Evolutionary conservation across 2,113 vertebrate genomes (phyloP), one percentile per base, ranked within the genome.

Genomic region (Caretta caretta): DNA sequence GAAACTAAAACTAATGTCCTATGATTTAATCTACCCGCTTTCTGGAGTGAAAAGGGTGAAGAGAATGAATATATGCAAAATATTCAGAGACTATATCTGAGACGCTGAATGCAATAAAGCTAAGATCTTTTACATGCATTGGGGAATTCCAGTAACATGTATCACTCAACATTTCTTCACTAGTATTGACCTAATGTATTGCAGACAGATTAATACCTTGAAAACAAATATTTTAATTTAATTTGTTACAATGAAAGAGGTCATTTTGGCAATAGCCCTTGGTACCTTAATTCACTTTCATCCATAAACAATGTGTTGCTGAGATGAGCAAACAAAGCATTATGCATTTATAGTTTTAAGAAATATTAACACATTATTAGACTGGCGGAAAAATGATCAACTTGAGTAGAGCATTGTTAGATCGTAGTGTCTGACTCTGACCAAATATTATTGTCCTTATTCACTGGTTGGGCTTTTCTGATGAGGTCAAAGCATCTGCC

Each of bases 151-250:
- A 94, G 25, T 27, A 83, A 86, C 2, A 49, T 5, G 2, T 38
- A 54, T 86, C 29, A 90, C 69, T 59, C 56, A 56, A 53, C 8
- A 14, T 93, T 62, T 24, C 22, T 49, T 90, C 46, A n/a, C 5
- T 90, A 10, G 24, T 46, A 2, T 1, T 57, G 8, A n/a, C 5
- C 16, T 17, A 83, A 6, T 29, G 7, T 65, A 93, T 25, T 50
- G 24, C 25, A 89, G 16, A 6, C 16, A 38, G 19, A 49, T 31
- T 75, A 46, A 75, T 57, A 4, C 0, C 3, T 62, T 86, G 29
- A 69, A 90, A 94, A 93, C 27, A 86, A 49, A 91, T 84, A 56
- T 94, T 25, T 50, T 86, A 49, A 86, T 93, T 96, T 91, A 27
- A 87, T 24, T 62, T 80, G 42, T 90, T 91, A 94, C 89, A 4